Evolutionary conservation across 2,113 vertebrate genomes (phyloP).

Genomic region (Hydrochoerus hydrochaeris): DNA sequence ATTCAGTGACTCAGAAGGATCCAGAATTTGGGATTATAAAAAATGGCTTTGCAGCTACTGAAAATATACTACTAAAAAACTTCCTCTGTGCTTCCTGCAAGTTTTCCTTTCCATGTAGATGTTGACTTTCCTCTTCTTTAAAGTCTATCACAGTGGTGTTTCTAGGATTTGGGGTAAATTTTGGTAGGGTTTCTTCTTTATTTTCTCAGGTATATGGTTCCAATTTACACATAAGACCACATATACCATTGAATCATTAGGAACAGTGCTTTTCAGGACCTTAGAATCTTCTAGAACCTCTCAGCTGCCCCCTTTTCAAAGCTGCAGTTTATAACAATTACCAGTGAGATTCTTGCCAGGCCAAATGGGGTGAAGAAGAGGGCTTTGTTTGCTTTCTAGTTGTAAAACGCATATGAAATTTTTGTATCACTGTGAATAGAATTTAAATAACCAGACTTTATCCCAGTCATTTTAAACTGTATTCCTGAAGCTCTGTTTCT

Average conservation of each 20-base stretch:
- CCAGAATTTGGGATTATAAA: not conserved
- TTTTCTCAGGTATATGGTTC: not conserved
- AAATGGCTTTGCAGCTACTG: not conserved
- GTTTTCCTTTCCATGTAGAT: not conserved
- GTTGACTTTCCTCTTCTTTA: not conserved
- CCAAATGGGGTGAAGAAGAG: not conserved
- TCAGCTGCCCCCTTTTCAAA: not conserved
- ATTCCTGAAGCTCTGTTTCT: not conserved
- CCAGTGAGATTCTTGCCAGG: not conserved
- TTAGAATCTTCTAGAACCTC: not conserved
- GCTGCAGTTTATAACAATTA: not conserved
- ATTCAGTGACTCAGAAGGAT: not conserved
- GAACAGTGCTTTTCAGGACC: not conserved
- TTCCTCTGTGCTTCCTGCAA: not conserved
- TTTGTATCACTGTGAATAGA: not conserved
- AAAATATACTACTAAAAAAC: not conserved
- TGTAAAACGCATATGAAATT: not conserved
- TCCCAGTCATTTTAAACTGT: not conserved
- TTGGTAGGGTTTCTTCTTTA: not conserved
- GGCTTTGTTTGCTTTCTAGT: constrained; percentile 1
- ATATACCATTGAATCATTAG: not conserved
- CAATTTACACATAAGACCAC: not conserved
- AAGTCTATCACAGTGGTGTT: not conserved
- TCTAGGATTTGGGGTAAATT: not conserved
- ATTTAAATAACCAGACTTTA: not conserved